Conservation (phyloP, 2,797 vertebrate species). For the Lagorchestes hirsutus region DNA sequence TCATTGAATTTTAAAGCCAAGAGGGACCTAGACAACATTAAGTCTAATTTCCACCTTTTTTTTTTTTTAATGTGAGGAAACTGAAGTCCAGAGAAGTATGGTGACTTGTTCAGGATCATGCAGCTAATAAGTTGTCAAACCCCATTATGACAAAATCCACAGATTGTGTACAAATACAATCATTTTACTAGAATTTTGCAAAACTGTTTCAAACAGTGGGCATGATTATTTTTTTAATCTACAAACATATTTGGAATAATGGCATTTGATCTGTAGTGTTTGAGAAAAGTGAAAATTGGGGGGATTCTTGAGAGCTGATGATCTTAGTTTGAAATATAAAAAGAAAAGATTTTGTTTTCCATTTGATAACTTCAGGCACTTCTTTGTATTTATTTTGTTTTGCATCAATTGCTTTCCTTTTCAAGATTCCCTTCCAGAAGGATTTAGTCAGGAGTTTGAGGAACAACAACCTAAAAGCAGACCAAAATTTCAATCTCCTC, state of each 20-base stretch:
- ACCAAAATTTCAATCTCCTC: slow-evolving; percentile 88
- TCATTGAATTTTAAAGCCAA: not conserved
- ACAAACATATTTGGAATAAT: not conserved
- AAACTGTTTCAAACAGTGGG: not conserved
- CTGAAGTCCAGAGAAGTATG: not conserved
- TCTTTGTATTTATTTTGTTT: slow-evolving; percentile 29
- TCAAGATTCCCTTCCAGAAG: slow-evolving; percentile 95
- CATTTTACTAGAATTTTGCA: not conserved
- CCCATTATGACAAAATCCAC: not conserved
- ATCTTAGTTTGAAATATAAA: not conserved
- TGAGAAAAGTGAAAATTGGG: not conserved
- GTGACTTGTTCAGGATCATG: not conserved
- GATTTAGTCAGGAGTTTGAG: slow-evolving; percentile 96
- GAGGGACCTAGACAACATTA: not conserved
- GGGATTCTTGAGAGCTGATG: not conserved
- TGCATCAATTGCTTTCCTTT: slow-evolving; percentile 60
- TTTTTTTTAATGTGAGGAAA: not conserved
- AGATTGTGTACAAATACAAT: not conserved
- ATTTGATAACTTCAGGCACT: not conserved
- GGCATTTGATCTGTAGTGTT: not conserved
- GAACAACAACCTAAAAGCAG: slow-evolving; percentile 92
- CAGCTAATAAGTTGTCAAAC: not conserved
- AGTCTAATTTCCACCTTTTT: not conserved
- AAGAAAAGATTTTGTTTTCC: not conserved
- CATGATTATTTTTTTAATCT: not conserved